Conservation (phyloP, 2,888 invertebrate species). For the Holacanthella duospinosa region DNA sequence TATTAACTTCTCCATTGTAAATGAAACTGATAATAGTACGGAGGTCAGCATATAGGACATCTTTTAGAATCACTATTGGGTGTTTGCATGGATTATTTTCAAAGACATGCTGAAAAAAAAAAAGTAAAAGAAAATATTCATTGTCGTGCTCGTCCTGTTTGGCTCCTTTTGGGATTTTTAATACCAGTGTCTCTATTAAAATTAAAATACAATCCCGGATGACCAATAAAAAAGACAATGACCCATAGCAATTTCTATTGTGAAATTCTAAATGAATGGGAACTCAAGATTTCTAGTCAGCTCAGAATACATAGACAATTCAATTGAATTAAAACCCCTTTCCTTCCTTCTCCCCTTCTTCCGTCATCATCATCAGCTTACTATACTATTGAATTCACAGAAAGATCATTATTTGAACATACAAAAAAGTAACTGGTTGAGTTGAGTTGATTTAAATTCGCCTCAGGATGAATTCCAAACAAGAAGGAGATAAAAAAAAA, state of each 20-base stretch:
- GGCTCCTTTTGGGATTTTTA: background rate
- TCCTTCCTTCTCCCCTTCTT: background rate
- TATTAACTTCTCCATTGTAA: slow-evolving; percentile 86
- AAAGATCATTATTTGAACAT: background rate
- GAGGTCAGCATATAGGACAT: slow-evolving; percentile 40
- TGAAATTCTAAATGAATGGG: too few relatives aligned
- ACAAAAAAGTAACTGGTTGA: background rate
- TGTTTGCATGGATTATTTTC: slow-evolving; percentile 41
- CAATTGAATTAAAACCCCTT: too few relatives aligned
- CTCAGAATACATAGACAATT: background rate
- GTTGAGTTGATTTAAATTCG: background rate
- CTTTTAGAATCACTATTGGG: slow-evolving; percentile 41
- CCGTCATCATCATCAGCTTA: background rate
- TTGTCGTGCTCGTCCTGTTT: background rate
- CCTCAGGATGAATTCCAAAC: background rate
- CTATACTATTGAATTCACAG: background rate
- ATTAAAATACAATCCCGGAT: too few relatives aligned
- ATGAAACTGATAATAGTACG: slow-evolving; percentile 46
- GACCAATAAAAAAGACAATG: background rate
- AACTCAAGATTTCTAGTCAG: background rate
- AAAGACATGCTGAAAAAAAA: slow-evolving; percentile 37
- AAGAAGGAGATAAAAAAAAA: background rate
- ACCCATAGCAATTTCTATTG: too few relatives aligned
- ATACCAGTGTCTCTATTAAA: background rate
- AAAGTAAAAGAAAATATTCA: slow-evolving; percentile 5